Evolutionary conservation across 2,888 invertebrate genomes (phyloP), one percentile per base, ranked within the genome.

Genomic region (Encarsia formosa): DNA sequence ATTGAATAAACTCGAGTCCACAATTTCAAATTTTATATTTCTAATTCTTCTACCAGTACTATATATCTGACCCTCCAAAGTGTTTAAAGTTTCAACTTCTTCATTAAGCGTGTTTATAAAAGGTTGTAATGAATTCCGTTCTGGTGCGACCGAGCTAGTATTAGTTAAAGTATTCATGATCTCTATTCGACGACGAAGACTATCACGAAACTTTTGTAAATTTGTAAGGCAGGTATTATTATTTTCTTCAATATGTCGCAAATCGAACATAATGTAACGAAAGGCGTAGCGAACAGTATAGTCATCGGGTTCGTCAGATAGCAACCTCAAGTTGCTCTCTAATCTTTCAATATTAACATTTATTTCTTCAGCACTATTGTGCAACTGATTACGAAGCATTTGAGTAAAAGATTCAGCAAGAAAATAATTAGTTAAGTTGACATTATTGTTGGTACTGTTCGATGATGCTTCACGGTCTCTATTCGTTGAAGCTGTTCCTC

Each of bases 401-500:
- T 59, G 54, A 23, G 59, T 59, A 6, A 59, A 59, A 5, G 53
- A 57, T 48, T 58, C 57, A 2, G 54, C 49, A 2, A 52, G 47
- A 3, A 56, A 32, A 42, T 48, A 49, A 39, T 48, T 39, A 2
- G 15, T 11, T 34, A 4, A 38, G 18, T 44, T 53, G 6, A 37
- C 23, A 19, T 48, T 50, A 19, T 48, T 50, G 1, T 35, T 54
- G 11, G 56, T 35, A 8, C 60, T 62, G 29, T 63, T 65, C 13
- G 69, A 58, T 52, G 81, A 81, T 1, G 79, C 74, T 64, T 85
- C 84, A 22, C 38, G 31, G 4, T 46, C 39, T 37, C 42, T 40
- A 26, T 38, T 49, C 84, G 85, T 84, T 0, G 85, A 84, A 66
- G 86, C 85, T 1, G 85, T 85, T 4, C 85, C 85, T 48, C 84